Percentiles rank a stretch among this genome's conserved stretches.
These are phyloP conservation scores for Oxyteleia sp. DNA, from an alignment of 2,888 invertebrate genomes.

Conservation along the genomic window DNA sequence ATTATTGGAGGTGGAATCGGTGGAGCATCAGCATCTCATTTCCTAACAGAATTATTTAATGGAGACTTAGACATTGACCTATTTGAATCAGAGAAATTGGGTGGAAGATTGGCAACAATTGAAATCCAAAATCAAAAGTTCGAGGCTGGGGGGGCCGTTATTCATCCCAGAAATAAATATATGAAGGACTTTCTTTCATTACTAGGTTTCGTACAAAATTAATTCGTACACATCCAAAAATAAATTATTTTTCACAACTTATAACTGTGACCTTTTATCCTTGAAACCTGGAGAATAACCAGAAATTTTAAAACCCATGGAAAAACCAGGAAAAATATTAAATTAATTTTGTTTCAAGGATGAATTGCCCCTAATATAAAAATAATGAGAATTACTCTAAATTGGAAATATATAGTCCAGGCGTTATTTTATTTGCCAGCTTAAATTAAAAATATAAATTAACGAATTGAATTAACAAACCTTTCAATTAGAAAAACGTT, in stretches of 20 bases:
- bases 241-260: no score
- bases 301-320: no score
- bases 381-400: no score
- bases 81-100: constrained; percentile 89
- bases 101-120: constrained; percentile 89
- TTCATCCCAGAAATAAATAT: constrained; percentile 89
- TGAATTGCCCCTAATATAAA: no score
- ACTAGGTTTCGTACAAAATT: constrained; percentile 87
- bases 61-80: constrained; percentile 88
- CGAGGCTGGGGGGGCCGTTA: constrained; percentile 90
- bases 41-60: constrained; percentile 87
- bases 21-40: constrained; percentile 89
- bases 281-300: no score
- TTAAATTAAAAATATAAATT: no score
- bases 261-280: no score
- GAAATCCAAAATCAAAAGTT: constrained; percentile 88
- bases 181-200: constrained; percentile 89
- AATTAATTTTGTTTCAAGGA: no score
- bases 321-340: neutral
- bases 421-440: no score
- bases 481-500: no score
- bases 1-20: constrained; percentile 90
- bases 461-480: no score
- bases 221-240: neutral
- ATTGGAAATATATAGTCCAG: no score